Conservation (phyloP, 2,888 invertebrate genomes). For the Sminthurinus aureus region DNA sequence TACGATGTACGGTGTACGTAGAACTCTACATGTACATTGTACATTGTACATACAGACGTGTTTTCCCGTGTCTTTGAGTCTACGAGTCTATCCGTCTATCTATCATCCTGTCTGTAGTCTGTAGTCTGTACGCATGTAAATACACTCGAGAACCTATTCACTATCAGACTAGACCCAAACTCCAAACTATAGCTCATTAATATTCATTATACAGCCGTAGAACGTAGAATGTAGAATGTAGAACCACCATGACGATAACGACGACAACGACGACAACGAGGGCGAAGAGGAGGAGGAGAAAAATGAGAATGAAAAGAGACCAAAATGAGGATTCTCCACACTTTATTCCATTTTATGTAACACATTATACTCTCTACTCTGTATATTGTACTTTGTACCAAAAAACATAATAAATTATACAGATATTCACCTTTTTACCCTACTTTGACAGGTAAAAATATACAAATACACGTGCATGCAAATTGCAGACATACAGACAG, state of each 20-base stretch:
- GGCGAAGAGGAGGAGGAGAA: background rate
- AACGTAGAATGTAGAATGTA: no score
- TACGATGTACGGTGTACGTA: no score
- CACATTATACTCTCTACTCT: no score
- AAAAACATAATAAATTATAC: background rate
- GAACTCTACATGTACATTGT: no score
- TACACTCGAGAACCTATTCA: slow-evolving; percentile 19
- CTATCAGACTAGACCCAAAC: no score
- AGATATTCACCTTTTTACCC: background rate
- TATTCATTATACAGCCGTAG: slow-evolving; percentile 27
- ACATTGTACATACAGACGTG: background rate
- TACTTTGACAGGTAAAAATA: no score
- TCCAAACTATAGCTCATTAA: slow-evolving; percentile 28
- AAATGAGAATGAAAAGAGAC: background rate
- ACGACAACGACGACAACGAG: background rate
- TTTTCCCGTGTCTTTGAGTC: slow-evolving; percentile 3
- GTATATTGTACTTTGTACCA: background rate
- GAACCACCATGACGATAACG: background rate
- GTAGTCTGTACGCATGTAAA: background rate
- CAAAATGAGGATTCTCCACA: no score
- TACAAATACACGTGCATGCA: no score
- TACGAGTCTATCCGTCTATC: background rate
- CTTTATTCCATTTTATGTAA: no score
- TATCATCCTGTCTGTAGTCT: background rate
- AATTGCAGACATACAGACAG: no score